phyloP scores from a whole-genome alignment of 2,888 invertebrate species.

The Pachymerium ferrugineum region DNA sequence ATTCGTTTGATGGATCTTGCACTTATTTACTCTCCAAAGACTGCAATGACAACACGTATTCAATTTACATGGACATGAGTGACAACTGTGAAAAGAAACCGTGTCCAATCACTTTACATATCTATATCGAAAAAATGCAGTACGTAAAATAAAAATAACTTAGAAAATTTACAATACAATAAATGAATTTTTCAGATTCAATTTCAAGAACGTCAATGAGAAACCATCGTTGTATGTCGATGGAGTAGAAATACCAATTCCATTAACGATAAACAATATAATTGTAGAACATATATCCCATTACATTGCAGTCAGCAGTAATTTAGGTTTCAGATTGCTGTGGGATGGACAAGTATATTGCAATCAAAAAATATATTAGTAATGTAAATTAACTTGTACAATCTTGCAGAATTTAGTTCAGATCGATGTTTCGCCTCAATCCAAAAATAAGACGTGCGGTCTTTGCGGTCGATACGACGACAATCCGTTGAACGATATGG shows the following conservation, averaged over 20 bases:
- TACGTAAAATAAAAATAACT: conserved; percentile 47
- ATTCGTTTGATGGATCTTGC: conserved; percentile 83
- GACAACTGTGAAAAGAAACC: conserved; percentile 53
- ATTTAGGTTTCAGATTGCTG: conserved; percentile 52
- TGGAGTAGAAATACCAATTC: conserved; percentile 60
- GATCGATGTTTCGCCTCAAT: conserved; percentile 60
- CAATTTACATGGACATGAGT: conserved; percentile 56
- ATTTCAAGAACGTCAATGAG: conserved; percentile 38
- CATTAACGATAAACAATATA: conserved; percentile 66
- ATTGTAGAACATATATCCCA: conserved; percentile 66
- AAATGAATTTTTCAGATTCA: conserved; percentile 28
- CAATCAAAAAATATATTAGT: background rate
- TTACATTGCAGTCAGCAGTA: conserved; percentile 62
- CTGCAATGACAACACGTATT: conserved; percentile 61
- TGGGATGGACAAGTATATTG: conserved; percentile 67
- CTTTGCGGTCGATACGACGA: conserved; percentile 75
- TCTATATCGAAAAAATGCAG: conserved; percentile 66
- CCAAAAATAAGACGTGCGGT: conserved; percentile 75
- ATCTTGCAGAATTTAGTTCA: conserved; percentile 57
- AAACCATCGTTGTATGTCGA: conserved; percentile 56
- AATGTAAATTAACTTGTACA: background rate
- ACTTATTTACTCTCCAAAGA: conserved; percentile 69
- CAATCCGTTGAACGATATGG: conserved; percentile 62
- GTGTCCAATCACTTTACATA: conserved; percentile 54
- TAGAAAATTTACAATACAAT: background rate